Evolutionary conservation across 2,888 invertebrate species (phyloP), one percentile per base, ranked within the genome.

Genomic region (Omphaloscelis lunosa): DNA sequence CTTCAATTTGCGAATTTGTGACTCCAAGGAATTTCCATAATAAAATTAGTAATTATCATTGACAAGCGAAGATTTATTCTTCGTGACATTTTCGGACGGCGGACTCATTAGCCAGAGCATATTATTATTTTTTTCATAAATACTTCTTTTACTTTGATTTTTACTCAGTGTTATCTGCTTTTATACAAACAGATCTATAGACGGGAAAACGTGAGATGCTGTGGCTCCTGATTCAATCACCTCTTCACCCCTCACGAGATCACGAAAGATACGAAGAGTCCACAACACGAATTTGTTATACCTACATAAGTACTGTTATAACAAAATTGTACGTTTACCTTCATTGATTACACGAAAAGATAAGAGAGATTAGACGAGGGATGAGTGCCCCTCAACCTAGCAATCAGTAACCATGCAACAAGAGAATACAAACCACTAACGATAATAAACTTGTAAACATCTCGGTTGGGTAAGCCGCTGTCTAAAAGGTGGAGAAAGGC

Each of bases 361-460:
- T 75, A 72, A 83, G 71, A 72, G 67, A 61, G 56, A 85, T 85
- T 69, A 74, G 61, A 51, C 29, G 51, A 74, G 72, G 85, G 77
- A 84, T 67, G 34, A 86, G 72, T 61, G 69, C 56, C 45, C 45
- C 61, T 74, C 76, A 86, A 72, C 77, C 59, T 39, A 81, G 61
- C 76, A 82, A 85, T 84, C 85, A 84, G 85, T 77, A 77, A 41
- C 62, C 66, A 74, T 59, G 62, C 62, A 72, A 72, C 65, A 69
- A 65, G 59, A 75, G 80, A 77, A 80, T 78, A 80, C 73, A 69
- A 83, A 75, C 41, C 65, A 58, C 65, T 34, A 51, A 62, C 51
- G 5, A 56, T 59, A 72, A 66, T 68, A 82, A 74, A 79, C 51
- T 59, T 68, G 66, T 67, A 75, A 82, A 63, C 34, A 70, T 77